Conservation (phyloP, 2,113 vertebrate species). For the Fulica atra region DNA sequence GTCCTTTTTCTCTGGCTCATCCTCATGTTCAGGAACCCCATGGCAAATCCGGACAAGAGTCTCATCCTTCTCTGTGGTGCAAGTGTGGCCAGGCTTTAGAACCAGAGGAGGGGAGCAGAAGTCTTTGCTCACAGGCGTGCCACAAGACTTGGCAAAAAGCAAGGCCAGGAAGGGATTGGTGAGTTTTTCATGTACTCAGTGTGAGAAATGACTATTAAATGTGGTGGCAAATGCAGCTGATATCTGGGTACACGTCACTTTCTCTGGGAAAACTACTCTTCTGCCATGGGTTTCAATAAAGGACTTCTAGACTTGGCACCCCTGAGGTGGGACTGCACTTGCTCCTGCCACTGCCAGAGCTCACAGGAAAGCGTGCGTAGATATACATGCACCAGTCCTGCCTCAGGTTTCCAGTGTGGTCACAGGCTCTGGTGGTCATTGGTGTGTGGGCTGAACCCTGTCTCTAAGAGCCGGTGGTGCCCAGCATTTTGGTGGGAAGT, state of each 20-base stretch:
- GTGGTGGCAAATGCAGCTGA: neutral
- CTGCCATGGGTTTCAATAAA: neutral
- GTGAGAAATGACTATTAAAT: neutral
- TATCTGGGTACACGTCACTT: rapidly evolving
- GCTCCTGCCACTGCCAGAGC: neutral
- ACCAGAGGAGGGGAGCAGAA: neutral
- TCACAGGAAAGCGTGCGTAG: rapidly evolving
- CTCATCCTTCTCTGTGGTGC: neutral
- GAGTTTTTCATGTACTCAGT: neutral
- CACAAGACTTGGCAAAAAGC: neutral
- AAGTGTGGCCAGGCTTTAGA: neutral
- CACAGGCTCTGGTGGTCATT: neutral
- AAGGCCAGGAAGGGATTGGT: neutral
- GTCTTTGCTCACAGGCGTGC: neutral
- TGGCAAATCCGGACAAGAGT: neutral
- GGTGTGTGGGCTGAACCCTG: neutral
- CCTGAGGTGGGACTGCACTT: neutral
- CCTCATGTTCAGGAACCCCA: neutral
- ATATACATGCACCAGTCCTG: neutral
- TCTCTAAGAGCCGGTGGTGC: neutral
- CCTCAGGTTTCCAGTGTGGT: neutral
- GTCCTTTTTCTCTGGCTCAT: neutral
- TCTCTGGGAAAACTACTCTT: neutral
- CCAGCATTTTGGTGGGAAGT: neutral
- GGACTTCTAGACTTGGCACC: neutral